A percentile compares a stretch with the other conserved stretches of the same genome.
Conservation (phyloP, 2,113 vertebrate species). For the Anguilla rostrata region DNA sequence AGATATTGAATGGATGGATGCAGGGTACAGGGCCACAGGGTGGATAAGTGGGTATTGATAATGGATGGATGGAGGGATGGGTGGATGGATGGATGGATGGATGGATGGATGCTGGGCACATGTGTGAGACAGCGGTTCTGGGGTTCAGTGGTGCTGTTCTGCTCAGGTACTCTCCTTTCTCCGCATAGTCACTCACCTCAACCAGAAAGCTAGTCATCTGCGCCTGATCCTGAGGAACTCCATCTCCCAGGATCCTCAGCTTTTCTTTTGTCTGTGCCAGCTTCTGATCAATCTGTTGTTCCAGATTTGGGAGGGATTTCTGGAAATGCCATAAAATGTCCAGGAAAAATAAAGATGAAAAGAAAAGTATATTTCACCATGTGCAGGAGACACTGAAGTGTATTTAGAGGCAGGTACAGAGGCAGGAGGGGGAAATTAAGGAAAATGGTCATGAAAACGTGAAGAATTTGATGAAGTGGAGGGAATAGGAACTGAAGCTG, state of each 20-base stretch:
- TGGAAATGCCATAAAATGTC: slow-evolving; percentile 7
- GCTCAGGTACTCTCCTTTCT: neutral
- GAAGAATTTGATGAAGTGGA: neutral
- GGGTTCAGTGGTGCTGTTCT: neutral
- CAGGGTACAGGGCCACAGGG: too few species aligned
- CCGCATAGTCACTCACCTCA: slow-evolving; percentile 9
- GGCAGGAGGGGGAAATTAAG: neutral
- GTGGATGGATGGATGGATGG: too few species aligned
- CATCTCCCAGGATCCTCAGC: slow-evolving; percentile 33
- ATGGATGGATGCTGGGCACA: neutral
- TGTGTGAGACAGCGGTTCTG: neutral
- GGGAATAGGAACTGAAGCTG: neutral
- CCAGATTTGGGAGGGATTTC: slow-evolving; percentile 41
- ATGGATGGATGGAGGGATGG: too few species aligned
- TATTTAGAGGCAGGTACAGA: too few species aligned
- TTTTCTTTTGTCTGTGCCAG: slow-evolving; percentile 15
- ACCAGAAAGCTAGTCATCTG: slow-evolving; percentile 34
- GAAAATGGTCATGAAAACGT: neutral
- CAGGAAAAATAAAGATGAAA: neutral
- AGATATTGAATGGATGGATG: too few species aligned
- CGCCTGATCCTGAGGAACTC: slow-evolving; percentile 33
- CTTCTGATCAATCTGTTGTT: slow-evolving; percentile 35
- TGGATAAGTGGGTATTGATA: too few species aligned
- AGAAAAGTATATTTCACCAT: neutral
- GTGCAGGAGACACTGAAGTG: too few species aligned